These are phyloP conservation scores for Pteruthius melanotis DNA, from an alignment of 2,113 vertebrate species.

Conservation along the genomic window DNA sequence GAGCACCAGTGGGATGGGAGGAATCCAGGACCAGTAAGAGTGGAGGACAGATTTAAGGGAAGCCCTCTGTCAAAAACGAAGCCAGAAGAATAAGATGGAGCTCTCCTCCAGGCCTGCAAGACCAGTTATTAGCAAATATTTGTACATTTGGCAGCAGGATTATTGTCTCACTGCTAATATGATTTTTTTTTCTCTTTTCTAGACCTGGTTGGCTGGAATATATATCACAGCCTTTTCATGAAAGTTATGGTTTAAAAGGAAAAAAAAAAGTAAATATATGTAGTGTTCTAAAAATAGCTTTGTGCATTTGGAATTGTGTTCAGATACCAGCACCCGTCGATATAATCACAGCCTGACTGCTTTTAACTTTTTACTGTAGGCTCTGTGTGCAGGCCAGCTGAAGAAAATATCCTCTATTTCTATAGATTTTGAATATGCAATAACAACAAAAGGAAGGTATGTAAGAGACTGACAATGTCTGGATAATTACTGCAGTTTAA, in stretches of 20 bases:
- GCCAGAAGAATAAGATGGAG: constrained; percentile 18
- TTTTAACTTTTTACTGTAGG: neutral
- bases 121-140: constrained; percentile 40
- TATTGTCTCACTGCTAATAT: constrained; percentile 53
- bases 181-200: neutral
- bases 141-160: constrained; percentile 57
- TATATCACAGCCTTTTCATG: constrained; percentile 10
- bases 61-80: constrained; percentile 11
- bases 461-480: neutral
- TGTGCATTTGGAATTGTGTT: neutral
- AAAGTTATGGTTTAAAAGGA: constrained; percentile 1
- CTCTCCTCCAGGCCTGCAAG: constrained; percentile 3
- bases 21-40: constrained; percentile 21
- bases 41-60: neutral
- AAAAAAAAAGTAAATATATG: neutral
- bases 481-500: neutral
- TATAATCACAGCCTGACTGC: neutral
- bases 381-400: neutral
- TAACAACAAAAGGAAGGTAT: neutral
- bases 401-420: neutral
- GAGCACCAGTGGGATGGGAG: neutral
- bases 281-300: constrained; percentile 41
- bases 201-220: constrained; percentile 20
- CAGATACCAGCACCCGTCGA: neutral
- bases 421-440: neutral